phyloP scores from a whole-genome alignment of 2,113 vertebrate genomes.

The Neopipo cinnamomea region DNA sequence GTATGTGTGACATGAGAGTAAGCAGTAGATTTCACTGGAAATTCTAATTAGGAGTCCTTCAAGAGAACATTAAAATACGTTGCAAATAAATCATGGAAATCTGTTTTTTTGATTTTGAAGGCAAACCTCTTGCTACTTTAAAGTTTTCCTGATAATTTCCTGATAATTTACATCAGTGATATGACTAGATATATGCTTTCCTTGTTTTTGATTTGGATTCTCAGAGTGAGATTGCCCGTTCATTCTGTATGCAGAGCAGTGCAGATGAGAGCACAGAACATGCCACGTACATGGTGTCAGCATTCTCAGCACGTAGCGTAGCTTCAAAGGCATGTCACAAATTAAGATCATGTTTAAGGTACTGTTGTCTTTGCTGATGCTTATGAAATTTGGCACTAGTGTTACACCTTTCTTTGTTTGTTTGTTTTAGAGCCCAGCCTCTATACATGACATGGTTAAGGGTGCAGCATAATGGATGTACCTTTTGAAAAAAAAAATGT shows the following conservation, averaged over 20 bases:
- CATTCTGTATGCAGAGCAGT: not conserved
- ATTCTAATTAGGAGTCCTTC: not conserved
- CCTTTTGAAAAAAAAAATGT: not conserved
- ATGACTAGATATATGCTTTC: not conserved
- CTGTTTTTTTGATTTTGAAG: not conserved
- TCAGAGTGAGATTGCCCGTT: not conserved
- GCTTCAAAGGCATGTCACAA: slow-evolving; percentile 37
- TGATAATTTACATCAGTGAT: not conserved
- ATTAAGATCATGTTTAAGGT: not conserved
- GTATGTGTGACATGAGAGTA: not conserved
- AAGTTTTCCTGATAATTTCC: not conserved
- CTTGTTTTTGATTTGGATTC: not conserved
- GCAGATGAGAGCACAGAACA: not conserved
- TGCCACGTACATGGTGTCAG: slow-evolving; percentile 12
- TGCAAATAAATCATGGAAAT: not conserved
- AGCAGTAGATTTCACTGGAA: not conserved
- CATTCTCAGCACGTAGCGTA: slow-evolving; percentile 1
- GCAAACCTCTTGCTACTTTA: not conserved
- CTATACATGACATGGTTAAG: not conserved
- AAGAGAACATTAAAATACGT: not conserved
- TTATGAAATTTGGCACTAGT: slow-evolving; percentile 10
- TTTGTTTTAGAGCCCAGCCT: not conserved
- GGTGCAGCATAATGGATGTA: not conserved
- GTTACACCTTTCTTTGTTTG: not conserved
- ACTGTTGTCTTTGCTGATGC: slow-evolving; percentile 39